Evolutionary conservation across 2,797 vertebrate genomes (phyloP).

Genomic region (Argyrosomus regius): DNA sequence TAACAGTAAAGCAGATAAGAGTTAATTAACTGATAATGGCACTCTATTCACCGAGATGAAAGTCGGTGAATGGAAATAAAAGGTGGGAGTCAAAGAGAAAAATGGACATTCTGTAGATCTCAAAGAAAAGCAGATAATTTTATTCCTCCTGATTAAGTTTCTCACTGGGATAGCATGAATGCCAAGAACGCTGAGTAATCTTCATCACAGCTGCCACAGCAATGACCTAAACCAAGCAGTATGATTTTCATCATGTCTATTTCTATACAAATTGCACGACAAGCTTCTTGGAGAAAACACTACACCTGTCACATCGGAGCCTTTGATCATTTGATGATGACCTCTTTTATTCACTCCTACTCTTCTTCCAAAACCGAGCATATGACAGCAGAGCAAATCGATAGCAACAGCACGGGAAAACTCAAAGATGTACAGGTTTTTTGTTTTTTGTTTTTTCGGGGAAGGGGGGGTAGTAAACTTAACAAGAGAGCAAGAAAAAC

Average conservation of each 20-base stretch:
- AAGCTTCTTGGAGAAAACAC: conserved; percentile 38
- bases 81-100: conserved; percentile 56
- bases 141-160: conserved; percentile 70
- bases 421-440: conserved; percentile 28
- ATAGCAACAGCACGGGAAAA: conserved; percentile 44
- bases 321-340: conserved; percentile 63
- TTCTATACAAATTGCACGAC: conserved; percentile 51
- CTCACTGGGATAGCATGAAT: conserved; percentile 41
- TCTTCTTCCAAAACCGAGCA: conserved; percentile 24
- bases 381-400: conserved; percentile 54
- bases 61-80: conserved; percentile 66
- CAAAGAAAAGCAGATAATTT: conserved; percentile 70
- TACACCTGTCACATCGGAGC: conserved; percentile 51
- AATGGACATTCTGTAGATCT: conserved; percentile 60
- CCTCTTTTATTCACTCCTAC: conserved; percentile 56
- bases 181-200: conserved; percentile 60
- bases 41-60: conserved; percentile 68
- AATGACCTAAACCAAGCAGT: conserved; percentile 41
- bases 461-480: conserved; percentile 18
- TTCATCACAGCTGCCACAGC: conserved; percentile 52
- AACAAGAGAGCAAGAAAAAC: conserved; percentile 43
- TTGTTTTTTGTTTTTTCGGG: too few species aligned
- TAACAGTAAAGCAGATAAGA: conserved; percentile 72
- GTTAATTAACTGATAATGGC: conserved; percentile 83
- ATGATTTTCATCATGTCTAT: conserved; percentile 56